Conservation (phyloP, 2,797 vertebrate species). For the Anguilla megastoma region DNA sequence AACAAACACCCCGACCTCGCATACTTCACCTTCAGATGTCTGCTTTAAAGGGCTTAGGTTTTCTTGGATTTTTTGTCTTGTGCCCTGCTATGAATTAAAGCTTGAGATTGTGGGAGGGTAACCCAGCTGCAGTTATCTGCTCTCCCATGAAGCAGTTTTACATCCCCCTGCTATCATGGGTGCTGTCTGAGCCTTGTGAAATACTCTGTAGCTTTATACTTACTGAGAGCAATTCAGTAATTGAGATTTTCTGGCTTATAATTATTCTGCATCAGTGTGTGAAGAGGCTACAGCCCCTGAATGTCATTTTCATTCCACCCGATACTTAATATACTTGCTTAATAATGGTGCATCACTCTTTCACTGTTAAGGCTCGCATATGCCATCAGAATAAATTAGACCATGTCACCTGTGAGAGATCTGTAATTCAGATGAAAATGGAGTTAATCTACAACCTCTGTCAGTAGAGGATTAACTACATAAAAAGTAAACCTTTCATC, state of each 20-base stretch:
- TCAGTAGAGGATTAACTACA: slow-evolving; percentile 56
- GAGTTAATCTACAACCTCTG: slow-evolving; percentile 32
- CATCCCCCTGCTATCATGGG: neutral
- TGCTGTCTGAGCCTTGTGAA: slow-evolving; percentile 40
- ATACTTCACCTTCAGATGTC: neutral
- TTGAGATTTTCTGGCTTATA: neutral
- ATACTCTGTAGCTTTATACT: slow-evolving; percentile 35
- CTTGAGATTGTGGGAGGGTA: neutral
- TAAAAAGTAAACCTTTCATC: neutral
- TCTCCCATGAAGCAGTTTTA: neutral
- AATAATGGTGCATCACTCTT: no score
- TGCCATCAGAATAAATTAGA: neutral
- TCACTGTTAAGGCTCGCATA: neutral
- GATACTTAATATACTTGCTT: neutral
- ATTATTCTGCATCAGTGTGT: neutral
- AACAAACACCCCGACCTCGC: neutral
- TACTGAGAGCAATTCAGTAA: slow-evolving; percentile 45
- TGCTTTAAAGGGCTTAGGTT: neutral
- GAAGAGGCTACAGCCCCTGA: neutral
- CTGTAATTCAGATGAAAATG: neutral
- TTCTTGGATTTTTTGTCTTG: no score
- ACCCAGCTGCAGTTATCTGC: neutral
- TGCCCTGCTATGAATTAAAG: neutral
- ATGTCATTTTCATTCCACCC: neutral
- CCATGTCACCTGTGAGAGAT: neutral